Evolutionary conservation across 2,113 vertebrate genomes (phyloP), one percentile per base, ranked within the genome.

Genomic region (Acanthochromis polyacanthus): DNA sequence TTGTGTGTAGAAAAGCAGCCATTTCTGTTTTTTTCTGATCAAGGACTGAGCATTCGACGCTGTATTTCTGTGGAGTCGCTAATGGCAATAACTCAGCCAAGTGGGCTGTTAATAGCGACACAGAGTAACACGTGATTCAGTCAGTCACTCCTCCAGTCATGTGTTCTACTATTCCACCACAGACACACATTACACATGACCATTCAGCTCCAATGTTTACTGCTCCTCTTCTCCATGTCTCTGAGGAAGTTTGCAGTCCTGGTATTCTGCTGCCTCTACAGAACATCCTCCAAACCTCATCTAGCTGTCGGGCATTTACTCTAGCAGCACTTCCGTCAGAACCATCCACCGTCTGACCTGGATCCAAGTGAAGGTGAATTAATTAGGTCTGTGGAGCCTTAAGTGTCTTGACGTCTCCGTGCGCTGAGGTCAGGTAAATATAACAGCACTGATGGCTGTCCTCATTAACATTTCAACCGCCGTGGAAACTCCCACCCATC

Each of bases 381-480:
- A 81, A 89, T 82, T 71, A 51, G 59, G 71, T 75, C 65, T 72
- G 58, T 3, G 1, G 30, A 46, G 63, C 70, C 23, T 36, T 57
- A 61, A 51, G 70, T 70, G 57, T 67, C 56, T 80, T 50, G 74
- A 74, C 75, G 73, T 82, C 55, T 79, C 8, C 14, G 57, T 71
- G 68, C 48, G 32, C 53, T 2, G 2, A 71, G 80, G 81, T 84
- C 64, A 62, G 61, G 10, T n/a, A 55, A 52, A 79, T 80, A 38
- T 32, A 81, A 81, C 5, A 28, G 28, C 38, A 17, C 75, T 76
- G 81, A 88, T 77, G 62, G 61, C 78, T 80, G 22, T 20, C 28
- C 1, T 71, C 78, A 75, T 81, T 72, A 76, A 78, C 72, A 60
- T 65, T 80, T 88, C 51, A 83, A 57, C 73, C 71, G 78, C 63